These are phyloP conservation scores for Callipepla squamata DNA, from an alignment of 2,113 vertebrate species.

Conservation along the genomic window DNA sequence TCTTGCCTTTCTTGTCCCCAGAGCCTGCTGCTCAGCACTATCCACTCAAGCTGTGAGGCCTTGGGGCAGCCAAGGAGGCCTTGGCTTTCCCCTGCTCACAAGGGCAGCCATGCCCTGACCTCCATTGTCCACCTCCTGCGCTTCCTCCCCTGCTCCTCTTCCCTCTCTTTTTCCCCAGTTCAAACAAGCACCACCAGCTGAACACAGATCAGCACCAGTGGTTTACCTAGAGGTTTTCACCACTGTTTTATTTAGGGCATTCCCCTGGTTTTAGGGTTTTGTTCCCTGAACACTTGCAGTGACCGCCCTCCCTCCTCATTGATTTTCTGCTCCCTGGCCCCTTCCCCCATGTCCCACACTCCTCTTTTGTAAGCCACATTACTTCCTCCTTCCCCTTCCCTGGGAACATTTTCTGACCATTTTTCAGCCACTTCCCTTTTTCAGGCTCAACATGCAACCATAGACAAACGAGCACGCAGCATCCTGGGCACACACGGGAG, in stretches of 20 bases:
- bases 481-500: background rate
- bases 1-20: background rate
- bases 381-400: background rate
- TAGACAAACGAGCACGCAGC: background rate
- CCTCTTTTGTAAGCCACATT: background rate
- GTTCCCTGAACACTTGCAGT: background rate
- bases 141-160: background rate
- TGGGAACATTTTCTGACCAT: background rate
- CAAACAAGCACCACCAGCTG: background rate
- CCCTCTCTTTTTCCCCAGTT: background rate
- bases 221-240: background rate
- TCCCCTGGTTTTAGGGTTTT: background rate
- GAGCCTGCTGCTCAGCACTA: fast-evolving
- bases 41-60: background rate
- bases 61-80: background rate
- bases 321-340: background rate
- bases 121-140: background rate
- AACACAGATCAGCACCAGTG: background rate
- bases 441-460: background rate
- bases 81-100: background rate
- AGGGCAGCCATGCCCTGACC: background rate
- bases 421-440: conserved; percentile 53
- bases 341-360: background rate
- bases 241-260: background rate
- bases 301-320: background rate